These are phyloP conservation scores for Semicossyphus pulcher DNA, from an alignment of 2,113 vertebrate genomes.

Conservation along the genomic window DNA sequence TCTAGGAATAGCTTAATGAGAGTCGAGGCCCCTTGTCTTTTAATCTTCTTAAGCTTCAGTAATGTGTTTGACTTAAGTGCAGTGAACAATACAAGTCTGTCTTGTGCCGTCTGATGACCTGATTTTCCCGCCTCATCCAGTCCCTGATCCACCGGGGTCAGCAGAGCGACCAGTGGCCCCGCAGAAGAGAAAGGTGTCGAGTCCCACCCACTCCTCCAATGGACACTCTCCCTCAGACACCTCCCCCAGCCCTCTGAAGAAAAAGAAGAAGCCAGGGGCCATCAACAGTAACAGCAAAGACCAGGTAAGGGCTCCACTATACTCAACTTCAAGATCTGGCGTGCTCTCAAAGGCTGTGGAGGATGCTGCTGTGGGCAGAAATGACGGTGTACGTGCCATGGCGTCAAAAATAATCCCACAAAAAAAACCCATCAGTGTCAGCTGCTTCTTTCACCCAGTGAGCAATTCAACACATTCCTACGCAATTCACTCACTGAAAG, in stretches of 20 bases:
- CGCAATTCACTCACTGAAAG: too few species aligned
- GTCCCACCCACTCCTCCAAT: slow-evolving; percentile 97
- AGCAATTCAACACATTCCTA: too few species aligned
- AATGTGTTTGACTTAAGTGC: slow-evolving; percentile 1
- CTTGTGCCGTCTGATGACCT: slow-evolving; percentile 2
- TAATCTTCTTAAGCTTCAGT: background rate
- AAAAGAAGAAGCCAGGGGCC: slow-evolving; percentile 98
- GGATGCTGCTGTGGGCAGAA: background rate
- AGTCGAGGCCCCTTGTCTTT: background rate
- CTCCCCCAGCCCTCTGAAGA: slow-evolving; percentile 95
- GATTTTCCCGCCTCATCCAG: slow-evolving; percentile 54
- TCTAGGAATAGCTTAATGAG: background rate
- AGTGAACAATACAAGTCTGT: background rate
- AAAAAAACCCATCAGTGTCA: too few species aligned
- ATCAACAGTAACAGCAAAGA: slow-evolving; percentile 93
- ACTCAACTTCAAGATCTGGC: slow-evolving; percentile 11
- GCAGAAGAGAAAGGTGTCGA: slow-evolving; percentile 94
- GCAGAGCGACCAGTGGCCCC: slow-evolving; percentile 86
- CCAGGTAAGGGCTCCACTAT: slow-evolving; percentile 86
- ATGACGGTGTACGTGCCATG: background rate
- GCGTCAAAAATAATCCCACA: too few species aligned
- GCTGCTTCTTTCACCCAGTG: too few species aligned
- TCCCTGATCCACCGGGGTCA: slow-evolving; percentile 89
- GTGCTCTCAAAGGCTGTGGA: slow-evolving; percentile 26
- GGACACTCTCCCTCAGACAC: slow-evolving; percentile 96